A percentile compares a stretch with the other conserved stretches of the same genome.
phyloP scores from a whole-genome alignment of 2,888 invertebrate species.

The Ethmia dodecea region DNA sequence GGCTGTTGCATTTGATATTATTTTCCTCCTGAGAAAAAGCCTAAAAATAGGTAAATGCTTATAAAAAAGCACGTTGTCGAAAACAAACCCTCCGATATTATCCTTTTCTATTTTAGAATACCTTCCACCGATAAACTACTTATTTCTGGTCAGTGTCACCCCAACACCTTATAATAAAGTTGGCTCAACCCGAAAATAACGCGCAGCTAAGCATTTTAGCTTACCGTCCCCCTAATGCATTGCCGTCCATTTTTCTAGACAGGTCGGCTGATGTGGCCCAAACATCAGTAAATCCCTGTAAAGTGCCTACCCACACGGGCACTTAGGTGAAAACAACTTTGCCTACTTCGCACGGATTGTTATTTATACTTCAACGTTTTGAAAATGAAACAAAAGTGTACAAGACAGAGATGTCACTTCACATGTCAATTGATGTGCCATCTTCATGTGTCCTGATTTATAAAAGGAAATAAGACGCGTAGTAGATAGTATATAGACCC shows the following conservation, averaged over 20 bases:
- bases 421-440: no score
- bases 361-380: constrained; percentile 16
- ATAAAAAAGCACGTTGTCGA: no score
- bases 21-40: no score
- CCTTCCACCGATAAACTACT: constrained; percentile 12
- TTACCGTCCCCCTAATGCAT: constrained; percentile 51
- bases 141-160: constrained; percentile 14
- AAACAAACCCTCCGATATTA: no score
- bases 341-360: constrained; percentile 17
- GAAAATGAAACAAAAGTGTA: no score
- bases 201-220: constrained; percentile 25
- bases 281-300: constrained; percentile 57
- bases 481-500: no score
- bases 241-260: constrained; percentile 55
- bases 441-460: no score
- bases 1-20: no score
- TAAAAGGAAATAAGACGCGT: no score
- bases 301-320: constrained; percentile 38
- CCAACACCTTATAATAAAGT: constrained; percentile 32
- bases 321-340: constrained; percentile 30
- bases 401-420: no score
- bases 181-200: constrained; percentile 28
- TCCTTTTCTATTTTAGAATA: no score
- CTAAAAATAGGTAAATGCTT: no score
- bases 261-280: constrained; percentile 41